Evolutionary conservation across 2,797 vertebrate genomes (phyloP).

Genomic region (Lutjanus campechanus): DNA sequence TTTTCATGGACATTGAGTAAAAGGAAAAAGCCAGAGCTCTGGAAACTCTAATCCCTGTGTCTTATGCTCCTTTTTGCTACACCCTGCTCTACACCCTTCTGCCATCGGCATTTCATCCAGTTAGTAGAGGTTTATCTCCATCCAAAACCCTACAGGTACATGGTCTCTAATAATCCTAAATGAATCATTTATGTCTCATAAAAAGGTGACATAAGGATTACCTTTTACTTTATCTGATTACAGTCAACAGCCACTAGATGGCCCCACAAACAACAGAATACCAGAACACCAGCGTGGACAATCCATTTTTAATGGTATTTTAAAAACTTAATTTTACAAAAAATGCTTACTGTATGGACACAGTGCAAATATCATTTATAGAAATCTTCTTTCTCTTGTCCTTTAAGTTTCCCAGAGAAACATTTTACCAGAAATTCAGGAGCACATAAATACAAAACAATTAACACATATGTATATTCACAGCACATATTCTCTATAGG

Average conservation of each 20-base stretch:
- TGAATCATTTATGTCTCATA: not conserved
- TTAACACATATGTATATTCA: not conserved
- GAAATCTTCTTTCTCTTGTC: not conserved
- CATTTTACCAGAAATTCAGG: conserved; percentile 13
- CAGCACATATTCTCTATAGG: conserved; percentile 5
- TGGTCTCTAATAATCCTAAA: conserved; percentile 10
- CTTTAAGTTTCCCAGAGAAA: not conserved
- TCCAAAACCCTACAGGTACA: too few species aligned
- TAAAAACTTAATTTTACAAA: not conserved
- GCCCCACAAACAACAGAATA: conserved; percentile 40
- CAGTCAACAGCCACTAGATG: conserved; percentile 59
- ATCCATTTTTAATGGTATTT: not conserved
- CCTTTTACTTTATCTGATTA: conserved; percentile 20
- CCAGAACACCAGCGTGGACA: not conserved
- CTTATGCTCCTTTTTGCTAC: too few species aligned
- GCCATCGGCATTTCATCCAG: too few species aligned
- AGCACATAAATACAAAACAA: conserved; percentile 22
- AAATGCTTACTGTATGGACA: not conserved
- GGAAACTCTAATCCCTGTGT: too few species aligned
- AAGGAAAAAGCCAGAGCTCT: too few species aligned
- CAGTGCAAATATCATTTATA: conserved; percentile 10
- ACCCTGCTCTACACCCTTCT: too few species aligned
- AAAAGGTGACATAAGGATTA: not conserved
- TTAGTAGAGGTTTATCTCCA: too few species aligned
- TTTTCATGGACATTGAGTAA: too few species aligned